Evolutionary conservation across 2,888 invertebrate genomes (phyloP), one percentile per base, ranked within the genome.

Genomic region (Hypomecis atomaria): DNA sequence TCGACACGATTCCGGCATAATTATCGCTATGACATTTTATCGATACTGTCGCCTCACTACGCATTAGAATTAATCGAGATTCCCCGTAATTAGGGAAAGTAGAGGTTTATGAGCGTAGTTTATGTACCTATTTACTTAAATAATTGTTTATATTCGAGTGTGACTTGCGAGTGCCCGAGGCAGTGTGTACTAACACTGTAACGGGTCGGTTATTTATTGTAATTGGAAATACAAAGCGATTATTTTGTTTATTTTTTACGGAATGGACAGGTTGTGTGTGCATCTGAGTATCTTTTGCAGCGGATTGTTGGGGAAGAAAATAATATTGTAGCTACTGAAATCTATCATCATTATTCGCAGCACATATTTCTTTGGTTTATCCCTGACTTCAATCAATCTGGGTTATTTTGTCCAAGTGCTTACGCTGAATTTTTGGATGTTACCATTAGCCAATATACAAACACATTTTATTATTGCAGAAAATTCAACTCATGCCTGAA

Each of bases 81-180:
- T 64, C 65, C 38, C 43, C 59, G 72, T 72, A 73, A 75, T 75
- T 75, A 71, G 65, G 67, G 62, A 72, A 66, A 71, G 69, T 70
- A 59, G 69, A 71, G 62, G 60, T 71, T 74, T 70, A 73, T 66
- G 68, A 60, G 57, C 49, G 50, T 71, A 57, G 53, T 71, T 72
- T 71, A 74, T 69, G 66, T 59, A n/a, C n/a, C n/a, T n/a, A 55
- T 59, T 66, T 66, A 58, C 65, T 59, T 70, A 69, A 66, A 66
- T 67, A 65, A 66, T 67, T 71, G 65, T 62, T 65, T 65, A n/a
- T n/a, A 63, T 55, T 62, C 58, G 53, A 47, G 13, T 33, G 55
- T 56, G 53, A 47, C 55, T 60, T 57, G 56, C 11, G 48, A 53
- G 42, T 57, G 48, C 37, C 64, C 38, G 33, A 13, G 43, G 60